These are phyloP conservation scores for Gallirallus australis DNA, from an alignment of 2,797 vertebrate genomes.

Conservation along the genomic window DNA sequence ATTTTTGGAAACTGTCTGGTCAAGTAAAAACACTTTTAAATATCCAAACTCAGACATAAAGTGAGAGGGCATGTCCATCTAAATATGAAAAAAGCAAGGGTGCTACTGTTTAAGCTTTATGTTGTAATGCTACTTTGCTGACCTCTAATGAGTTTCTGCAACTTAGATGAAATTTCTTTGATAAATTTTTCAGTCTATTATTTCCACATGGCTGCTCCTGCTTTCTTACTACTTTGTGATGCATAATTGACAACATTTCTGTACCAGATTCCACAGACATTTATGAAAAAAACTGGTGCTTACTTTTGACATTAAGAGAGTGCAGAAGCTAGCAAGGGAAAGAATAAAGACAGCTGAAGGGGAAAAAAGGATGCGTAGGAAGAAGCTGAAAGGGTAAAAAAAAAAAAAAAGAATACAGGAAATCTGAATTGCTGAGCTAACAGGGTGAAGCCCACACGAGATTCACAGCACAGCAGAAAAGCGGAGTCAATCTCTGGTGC, in stretches of 20 bases:
- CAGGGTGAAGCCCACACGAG: background rate
- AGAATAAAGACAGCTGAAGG: background rate
- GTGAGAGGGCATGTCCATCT: background rate
- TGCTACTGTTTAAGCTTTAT: background rate
- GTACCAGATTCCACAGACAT: background rate
- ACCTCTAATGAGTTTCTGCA: background rate
- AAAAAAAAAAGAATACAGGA: background rate
- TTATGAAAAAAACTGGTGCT: conserved; percentile 2
- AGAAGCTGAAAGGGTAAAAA: background rate
- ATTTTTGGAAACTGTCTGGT: background rate
- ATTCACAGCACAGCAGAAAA: background rate
- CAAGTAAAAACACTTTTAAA: background rate
- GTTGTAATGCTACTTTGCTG: background rate
- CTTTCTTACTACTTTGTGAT: conserved; percentile 7
- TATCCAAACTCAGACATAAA: background rate
- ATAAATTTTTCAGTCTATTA: conserved; percentile 8
- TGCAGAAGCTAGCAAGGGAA: background rate
- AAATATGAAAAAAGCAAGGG: background rate
- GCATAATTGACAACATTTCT: background rate
- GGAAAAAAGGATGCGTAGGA: background rate
- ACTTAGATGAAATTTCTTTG: background rate
- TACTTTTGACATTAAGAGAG: background rate
- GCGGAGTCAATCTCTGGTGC: accelerated
- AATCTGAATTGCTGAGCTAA: background rate
- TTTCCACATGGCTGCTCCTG: background rate